Evolutionary conservation across 2,888 invertebrate genomes (phyloP), one percentile per base, ranked within the genome.

Genomic region (Apotomis turbidana): DNA sequence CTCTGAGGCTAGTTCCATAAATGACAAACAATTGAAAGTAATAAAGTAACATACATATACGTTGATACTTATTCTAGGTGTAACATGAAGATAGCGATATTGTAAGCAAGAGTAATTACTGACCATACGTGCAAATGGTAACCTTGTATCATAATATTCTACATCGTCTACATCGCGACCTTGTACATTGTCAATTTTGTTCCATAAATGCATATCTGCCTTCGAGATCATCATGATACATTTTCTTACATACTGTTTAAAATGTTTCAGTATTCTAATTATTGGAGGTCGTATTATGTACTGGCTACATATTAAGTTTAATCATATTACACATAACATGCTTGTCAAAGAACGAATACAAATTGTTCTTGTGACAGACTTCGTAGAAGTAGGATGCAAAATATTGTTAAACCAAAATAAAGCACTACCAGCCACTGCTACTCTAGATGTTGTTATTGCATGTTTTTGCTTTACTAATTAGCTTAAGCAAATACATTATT

Each of bases 1-100:
- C 78, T 78, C 74, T 60, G 77, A 77, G 78, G 79, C 82, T 77
- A 80, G 81, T 80, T 74, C 87, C 87, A 84, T 86, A 88, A 85
- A 87, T 80, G 86, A 85, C 81, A 83, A 84, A 90, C 89, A 90
- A 90, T 90, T 90, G 89, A 84, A 85, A 85, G 87, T 87, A 87
- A 88, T 88, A 87, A 87, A 85, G 80, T 85, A 79, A 85, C 83
- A 79, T 83, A 85, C 83, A 79, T 83, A 83, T 82, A 80, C 77
- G 78, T 69, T 64, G 64, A 69, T 68, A 38, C 44, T 57, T 41
- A 49, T 55, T 68, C 71, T 62, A 71, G 71, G 60, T 57, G 41
- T 36, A 57, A 71, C 63, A 68, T 57, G 67, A 67, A 71, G 71
- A 71, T 71, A 67, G 71, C 71, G 38, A 49, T 54, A 54, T 70